Evolutionary conservation across 2,797 vertebrate genomes (phyloP), one percentile per base, ranked within the genome.

Genomic region (Caiman crocodilus): DNA sequence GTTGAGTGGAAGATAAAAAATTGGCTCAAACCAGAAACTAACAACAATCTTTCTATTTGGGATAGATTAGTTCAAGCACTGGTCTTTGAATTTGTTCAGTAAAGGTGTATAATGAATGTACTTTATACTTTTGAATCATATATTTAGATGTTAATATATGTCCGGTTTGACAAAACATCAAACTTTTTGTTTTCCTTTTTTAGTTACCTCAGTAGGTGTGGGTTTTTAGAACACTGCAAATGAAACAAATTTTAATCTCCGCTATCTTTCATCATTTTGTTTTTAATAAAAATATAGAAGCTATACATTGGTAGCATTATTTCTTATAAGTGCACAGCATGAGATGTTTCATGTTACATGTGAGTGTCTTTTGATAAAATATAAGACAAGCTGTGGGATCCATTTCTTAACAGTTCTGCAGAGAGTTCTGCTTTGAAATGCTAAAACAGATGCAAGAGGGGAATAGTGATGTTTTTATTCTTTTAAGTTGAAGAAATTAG

Each of bases 231-330:
- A 79, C 16, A 16, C 21, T 50, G 16, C 25, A 79, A 78, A 50
- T 25, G 59, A 15, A 63, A 79, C 26, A 28, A 35, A 50, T 50
- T 50, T 50, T 11, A 50, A 50, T 50, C 42, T 50, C 42, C 42
- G 9, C 42, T 50, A 10, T 11, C 42, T 50, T 50, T 50, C 42
- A 50, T 50, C 10, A 50, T 50, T 50, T 50, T 50, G 42, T 84
- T 75, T 87, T 85, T 82, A 87, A 77, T 55, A 76, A 87, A 87
- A 84, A 60, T 26, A 8, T 26, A 79, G 84, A 87, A 78, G 73
- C 35, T 80, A 59, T 81, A 50, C 10, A 50, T 50, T 50, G 42
- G 42, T 50, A 50, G 42, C 42, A 50, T 50, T 50, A 9, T 50
- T 50, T 50, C 11, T 10, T 50, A 61, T 42, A 18, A 26, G 59